These are phyloP conservation scores for Tamandua tetradactyla DNA, from an alignment of 2,797 vertebrate species.

Conservation along the genomic window DNA sequence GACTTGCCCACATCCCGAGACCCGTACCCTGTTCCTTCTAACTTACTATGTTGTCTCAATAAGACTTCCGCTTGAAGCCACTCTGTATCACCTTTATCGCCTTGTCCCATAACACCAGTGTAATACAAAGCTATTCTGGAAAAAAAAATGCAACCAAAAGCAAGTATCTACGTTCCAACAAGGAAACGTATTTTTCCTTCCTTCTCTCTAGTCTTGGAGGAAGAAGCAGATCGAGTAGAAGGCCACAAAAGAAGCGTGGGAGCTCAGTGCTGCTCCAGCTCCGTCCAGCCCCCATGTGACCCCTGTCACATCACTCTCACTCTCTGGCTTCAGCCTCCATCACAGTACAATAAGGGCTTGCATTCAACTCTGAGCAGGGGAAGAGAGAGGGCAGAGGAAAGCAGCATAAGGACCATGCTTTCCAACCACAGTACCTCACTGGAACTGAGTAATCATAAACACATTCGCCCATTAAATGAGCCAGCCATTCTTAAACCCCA, in stretches of 20 bases:
- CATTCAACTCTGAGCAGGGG: not conserved
- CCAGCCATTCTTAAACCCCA: not conserved
- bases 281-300: fast-evolving
- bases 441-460: not conserved
- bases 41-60: fast-evolving
- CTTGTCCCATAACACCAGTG: not conserved
- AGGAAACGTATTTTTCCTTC: not conserved
- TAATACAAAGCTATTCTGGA: not conserved
- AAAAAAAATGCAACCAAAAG: not conserved
- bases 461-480: not conserved
- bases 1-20: not conserved
- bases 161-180: not conserved
- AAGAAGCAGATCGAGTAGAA: not conserved
- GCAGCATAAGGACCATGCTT: not conserved
- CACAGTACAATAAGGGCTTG: not conserved
- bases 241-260: not conserved
- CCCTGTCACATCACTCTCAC: not conserved
- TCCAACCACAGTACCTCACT: not conserved
- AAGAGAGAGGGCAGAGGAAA: not conserved
- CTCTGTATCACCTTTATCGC: not conserved
- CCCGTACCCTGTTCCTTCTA: not conserved
- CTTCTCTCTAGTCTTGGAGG: not conserved
- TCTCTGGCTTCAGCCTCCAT: not conserved
- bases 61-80: not conserved
- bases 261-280: not conserved